Base-by-base conservation (phyloP, 2,797 vertebrate species). In the Okamejei kenojei region DNA sequence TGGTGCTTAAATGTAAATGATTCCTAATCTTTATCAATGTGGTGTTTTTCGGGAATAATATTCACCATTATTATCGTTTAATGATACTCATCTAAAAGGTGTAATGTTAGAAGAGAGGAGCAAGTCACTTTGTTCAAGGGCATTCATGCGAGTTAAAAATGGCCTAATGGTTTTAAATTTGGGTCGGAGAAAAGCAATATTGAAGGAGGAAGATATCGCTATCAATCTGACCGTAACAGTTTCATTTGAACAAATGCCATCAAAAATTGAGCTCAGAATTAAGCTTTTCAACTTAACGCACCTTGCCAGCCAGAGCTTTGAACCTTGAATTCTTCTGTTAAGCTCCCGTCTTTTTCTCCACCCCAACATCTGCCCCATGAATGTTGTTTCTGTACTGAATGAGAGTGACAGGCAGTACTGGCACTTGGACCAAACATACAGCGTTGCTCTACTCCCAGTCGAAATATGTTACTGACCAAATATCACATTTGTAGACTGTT, bases 401-500 rank as follows among this genome's bases (percentile, higher is more conserved):
- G 38, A n/a, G 76, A 92, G 54, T 58, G 15, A 92, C 7, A 92
- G 38, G 45, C 90, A 38, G 17, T 1, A 54, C 10, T 88, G 84
- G 84, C 29, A 86, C 15, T 86, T 65, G 35, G 7, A 73, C 32
- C 35, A 45, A 26, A 73, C 35, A 38, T 45, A 45, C 88, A 73
- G 32, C 73, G 88, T 32, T 45, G 23, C 35, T 29, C 9, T 29
- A 13, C 71, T 74, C 68, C 71, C 90, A 23, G 68, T 74, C 90
- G 29, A 92, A 92, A 92, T 38, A 45, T 92, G 90, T 92, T 76
- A 92, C 90, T 92, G 90, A 92, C 38, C 90, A 92, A 76, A 74
- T 91, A 91, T 74, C 74, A 74, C 90, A 74, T 2, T 26, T 74
- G 90, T 91, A 45, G 90, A 76, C 90, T 92, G 90, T 92, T 92